Base-by-base conservation (phyloP, 2,797 vertebrate species). In the Nannoperca australis region DNA sequence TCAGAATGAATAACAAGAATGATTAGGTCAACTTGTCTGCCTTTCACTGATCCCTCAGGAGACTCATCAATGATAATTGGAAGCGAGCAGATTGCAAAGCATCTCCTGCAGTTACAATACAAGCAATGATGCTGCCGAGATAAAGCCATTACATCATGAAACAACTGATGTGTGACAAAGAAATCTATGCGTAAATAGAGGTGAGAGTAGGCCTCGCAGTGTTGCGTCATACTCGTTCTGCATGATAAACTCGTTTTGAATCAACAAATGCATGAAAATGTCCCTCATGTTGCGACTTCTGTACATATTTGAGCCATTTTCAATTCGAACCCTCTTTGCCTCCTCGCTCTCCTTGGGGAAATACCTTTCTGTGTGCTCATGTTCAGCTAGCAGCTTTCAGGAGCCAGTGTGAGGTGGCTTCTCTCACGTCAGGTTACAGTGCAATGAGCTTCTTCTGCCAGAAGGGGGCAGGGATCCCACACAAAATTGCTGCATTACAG, bases 401-500 rank as follows among this genome's bases (percentile, higher is more conserved):
- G 59, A 64, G 83, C 42, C 62, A 50, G 3, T 44, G 54, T 69
- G 60, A 66, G 59, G 70, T 36, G 14, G 51, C 63, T 75, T 34
- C 38, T 65, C 51, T 71, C 34, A 54, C 62, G 10, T 77, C 34
- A 73, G 36, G 45, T 67, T 20, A 60, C 67, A 22, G 5, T 80
- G 89, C 82, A 89, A n/a, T 66, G 62, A 84, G 40, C 53, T 13
- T 14, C 17, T 86, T 34, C 61, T 66, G 44, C 91, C 92, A 90
- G 66, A 67, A 7, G 88, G 86, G 78, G 87, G 91, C 90, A 88
- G 81, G 36, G 20, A 71, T 70, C 71, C 80, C 76, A 63, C 58
- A 73, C n/a, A 56, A 76, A 80, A 84, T 8, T 83, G 76, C 87
- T 88, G 87, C 82, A 91, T 91, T 85, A 87, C 76, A 77, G 42